Evolutionary conservation across 2,797 vertebrate species (phyloP).

Genomic region (Parauchenoglanis ngamensis): DNA sequence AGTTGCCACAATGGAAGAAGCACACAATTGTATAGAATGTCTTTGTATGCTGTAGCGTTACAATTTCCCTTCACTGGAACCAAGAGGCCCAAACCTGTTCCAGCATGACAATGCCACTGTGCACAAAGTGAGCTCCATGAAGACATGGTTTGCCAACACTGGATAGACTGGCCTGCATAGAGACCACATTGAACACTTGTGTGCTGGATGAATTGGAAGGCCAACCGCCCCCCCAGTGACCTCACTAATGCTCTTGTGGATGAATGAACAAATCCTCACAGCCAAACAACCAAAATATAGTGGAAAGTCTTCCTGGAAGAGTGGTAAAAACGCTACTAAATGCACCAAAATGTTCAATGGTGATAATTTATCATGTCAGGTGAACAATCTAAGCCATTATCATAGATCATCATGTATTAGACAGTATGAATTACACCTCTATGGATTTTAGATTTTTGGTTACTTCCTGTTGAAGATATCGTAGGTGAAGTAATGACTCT

Average conservation of each 20-base stretch:
- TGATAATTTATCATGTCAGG: background rate
- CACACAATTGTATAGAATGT: background rate
- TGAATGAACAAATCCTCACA: background rate
- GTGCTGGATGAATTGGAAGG: background rate
- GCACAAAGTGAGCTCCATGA: background rate
- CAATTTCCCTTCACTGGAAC: background rate
- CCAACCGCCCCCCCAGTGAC: too few species aligned
- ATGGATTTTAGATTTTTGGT: background rate
- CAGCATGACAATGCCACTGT: background rate
- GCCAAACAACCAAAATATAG: background rate
- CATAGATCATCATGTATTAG: background rate
- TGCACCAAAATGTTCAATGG: background rate
- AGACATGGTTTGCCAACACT: background rate
- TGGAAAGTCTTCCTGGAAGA: background rate
- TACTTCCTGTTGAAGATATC: background rate
- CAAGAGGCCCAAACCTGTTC: background rate
- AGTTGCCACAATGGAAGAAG: background rate
- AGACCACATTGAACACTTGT: background rate
- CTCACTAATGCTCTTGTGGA: background rate
- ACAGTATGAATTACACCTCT: background rate
- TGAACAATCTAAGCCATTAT: background rate
- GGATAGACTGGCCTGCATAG: too few species aligned
- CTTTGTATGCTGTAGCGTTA: background rate
- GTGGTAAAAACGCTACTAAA: too few species aligned
- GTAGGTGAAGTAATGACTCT: too few species aligned